Evolutionary conservation across 35 echinoderm and acorn worm species (phyloP), one percentile per base, ranked within the genome.

Genomic region (Patiria miniata): DNA sequence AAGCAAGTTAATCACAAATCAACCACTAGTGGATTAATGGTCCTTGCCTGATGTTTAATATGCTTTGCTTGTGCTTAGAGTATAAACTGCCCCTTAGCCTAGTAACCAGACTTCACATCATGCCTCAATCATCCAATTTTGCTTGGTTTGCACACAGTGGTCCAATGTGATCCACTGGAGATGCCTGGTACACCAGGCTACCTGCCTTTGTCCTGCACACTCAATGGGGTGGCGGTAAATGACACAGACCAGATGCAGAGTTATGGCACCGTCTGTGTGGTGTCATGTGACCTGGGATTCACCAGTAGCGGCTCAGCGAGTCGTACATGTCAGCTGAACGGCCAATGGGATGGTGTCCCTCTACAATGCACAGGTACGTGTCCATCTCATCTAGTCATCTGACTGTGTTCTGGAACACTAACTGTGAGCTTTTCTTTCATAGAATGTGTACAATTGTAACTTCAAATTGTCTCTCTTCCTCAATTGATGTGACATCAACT

Each of bases 281-380:
- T 44, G 32, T 19, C 39, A 36, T 87, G 86, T 39, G 52, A 79
- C 76, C 40, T 78, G 22, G 86, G 86, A 29, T 87, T 79, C 50
- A 73, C 54, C 17, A 54, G 86, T 21, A 51, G n/a, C 6, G 86
- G 73, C n/a, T 77, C 61, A 79, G 39, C 23, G 2, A 79, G 69
- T 39, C 39, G 86, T 19, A 79, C 86, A 1, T 87, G 86, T 79
- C 40, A 54, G 40, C 15, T 54, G 9, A 33, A 17, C 8, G 86
- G 73, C 17, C 69, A 87, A 12, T 87, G 86, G 86, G 52, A 87
- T 79, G 86, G 86, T 52, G 34, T n/a, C 5, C 86, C 86, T 8
- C 40, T 87, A 10, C n/a, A 79, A 19, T 87, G 86, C 55, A 21
- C 7, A 32, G 86, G 86, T 86, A 86, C 8, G 68, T 5, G 12